These are phyloP conservation scores for Thecophora atra DNA, from an alignment of 2,888 invertebrate species.

Conservation along the genomic window DNA sequence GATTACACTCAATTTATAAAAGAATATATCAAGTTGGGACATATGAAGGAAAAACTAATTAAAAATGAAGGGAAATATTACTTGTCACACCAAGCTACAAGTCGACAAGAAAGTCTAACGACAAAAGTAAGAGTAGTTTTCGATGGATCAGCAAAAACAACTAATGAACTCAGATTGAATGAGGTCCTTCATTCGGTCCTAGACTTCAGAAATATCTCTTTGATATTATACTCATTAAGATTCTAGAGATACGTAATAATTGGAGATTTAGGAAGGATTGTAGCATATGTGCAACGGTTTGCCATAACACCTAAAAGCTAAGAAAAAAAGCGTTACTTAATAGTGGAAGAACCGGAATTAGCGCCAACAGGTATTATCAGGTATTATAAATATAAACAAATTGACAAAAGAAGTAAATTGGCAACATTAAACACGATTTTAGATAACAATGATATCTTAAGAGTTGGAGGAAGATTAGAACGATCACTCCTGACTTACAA, in stretches of 20 bases:
- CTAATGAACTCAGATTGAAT: slow-evolving; percentile 1
- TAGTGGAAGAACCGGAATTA: neutral
- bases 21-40: slow-evolving; percentile 11
- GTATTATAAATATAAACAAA: slow-evolving; percentile 4
- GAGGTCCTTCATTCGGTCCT: no score
- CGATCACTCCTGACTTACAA: no score
- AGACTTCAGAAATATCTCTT: slow-evolving; percentile 13
- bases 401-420: slow-evolving; percentile 13
- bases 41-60: slow-evolving; percentile 13
- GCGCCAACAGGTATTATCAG: neutral
- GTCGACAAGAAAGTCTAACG: slow-evolving; percentile 12
- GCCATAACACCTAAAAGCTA: neutral
- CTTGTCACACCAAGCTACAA: slow-evolving; percentile 8
- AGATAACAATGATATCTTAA: slow-evolving; percentile 6
- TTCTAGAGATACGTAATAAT: slow-evolving; percentile 11
- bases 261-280: no score
- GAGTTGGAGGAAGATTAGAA: no score
- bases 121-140: no score
- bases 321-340: neutral
- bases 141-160: no score
- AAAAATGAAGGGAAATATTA: slow-evolving; percentile 3
- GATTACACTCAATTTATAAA: slow-evolving; percentile 1
- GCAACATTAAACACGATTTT: slow-evolving; percentile 6
- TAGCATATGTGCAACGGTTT: no score
- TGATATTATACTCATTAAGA: neutral